phyloP scores from a whole-genome alignment of 2,113 vertebrate genomes.

The Phaethornis superciliosus region DNA sequence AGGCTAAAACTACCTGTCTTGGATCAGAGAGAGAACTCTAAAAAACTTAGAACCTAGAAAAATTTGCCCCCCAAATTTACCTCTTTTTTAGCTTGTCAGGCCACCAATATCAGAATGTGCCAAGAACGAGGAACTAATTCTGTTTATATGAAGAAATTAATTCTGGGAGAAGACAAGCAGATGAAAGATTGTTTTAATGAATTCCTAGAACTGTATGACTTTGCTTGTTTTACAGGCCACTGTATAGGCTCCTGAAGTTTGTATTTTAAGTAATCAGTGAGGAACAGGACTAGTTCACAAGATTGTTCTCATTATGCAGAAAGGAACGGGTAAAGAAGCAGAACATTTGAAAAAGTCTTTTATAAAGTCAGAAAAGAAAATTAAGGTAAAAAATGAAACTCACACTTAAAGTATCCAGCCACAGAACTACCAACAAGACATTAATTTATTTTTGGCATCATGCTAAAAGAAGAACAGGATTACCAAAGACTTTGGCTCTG shows the following conservation, averaged over 20 bases:
- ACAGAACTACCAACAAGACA: neutral
- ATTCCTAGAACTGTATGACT: neutral
- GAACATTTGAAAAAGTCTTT: neutral
- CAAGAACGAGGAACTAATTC: neutral
- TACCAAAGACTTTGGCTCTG: neutral
- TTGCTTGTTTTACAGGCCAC: neutral
- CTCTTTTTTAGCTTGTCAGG: neutral
- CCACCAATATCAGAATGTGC: neutral
- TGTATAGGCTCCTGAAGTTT: neutral
- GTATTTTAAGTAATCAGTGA: neutral
- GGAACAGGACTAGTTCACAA: neutral
- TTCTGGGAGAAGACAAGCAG: neutral
- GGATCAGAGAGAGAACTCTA: neutral
- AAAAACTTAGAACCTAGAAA: neutral
- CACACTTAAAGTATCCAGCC: neutral
- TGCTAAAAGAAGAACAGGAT: neutral
- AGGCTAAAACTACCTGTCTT: neutral
- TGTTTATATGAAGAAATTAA: neutral
- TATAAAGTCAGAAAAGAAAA: neutral
- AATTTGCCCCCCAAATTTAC: neutral
- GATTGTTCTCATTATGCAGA: neutral
- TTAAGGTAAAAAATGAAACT: neutral
- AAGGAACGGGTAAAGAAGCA: neutral
- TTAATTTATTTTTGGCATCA: neutral
- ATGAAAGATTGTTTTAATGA: neutral